These are phyloP conservation scores for Cheumatopsyche charites DNA, from an alignment of 1,140 invertebrate species.

Conservation along the genomic window DNA sequence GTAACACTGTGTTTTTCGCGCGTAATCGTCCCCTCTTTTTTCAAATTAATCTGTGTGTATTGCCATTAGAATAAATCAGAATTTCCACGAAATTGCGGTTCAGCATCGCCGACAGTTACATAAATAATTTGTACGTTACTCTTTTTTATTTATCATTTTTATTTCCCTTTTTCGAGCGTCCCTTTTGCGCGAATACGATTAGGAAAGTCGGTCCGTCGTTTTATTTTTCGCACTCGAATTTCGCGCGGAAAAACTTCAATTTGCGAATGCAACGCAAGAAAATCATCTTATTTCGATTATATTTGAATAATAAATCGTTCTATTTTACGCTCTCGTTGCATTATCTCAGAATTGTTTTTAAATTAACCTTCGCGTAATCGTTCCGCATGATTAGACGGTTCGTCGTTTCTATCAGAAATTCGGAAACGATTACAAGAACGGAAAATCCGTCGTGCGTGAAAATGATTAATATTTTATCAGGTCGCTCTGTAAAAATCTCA, in stretches of 20 bases:
- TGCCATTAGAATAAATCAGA: slow-evolving; percentile 19
- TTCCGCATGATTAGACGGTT: no score
- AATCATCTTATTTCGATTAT: no score
- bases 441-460: no score
- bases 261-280: no score
- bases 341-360: slow-evolving; percentile 1
- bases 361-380: no score
- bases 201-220: not conserved
- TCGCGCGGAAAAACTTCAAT: no score
- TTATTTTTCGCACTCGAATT: slow-evolving; percentile 1
- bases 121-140: not conserved
- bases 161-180: no score
- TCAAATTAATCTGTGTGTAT: slow-evolving; percentile 15
- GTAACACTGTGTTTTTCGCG: not conserved
- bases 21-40: slow-evolving; percentile 14
- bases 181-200: not conserved
- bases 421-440: no score
- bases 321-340: not conserved
- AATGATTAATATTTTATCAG: no score
- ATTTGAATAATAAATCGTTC: no score
- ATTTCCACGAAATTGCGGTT: slow-evolving; percentile 9
- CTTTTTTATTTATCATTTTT: not conserved
- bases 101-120: slow-evolving; percentile 13
- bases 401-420: no score
- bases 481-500: no score